These are phyloP conservation scores for Pipa parva DNA, from an alignment of 2,113 vertebrate genomes.

Conservation along the genomic window DNA sequence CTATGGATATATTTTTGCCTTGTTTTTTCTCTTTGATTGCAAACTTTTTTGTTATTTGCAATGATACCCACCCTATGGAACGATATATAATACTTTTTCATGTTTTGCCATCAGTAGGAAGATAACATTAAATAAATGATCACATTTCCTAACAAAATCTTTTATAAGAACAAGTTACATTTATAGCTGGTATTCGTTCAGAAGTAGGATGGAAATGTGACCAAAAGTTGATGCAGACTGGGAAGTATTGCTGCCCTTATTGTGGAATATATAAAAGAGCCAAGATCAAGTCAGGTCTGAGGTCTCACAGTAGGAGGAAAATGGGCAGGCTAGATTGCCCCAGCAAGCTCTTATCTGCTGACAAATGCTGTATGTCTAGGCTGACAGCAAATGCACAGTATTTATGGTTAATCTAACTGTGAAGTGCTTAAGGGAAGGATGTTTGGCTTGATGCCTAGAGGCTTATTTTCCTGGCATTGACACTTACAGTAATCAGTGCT, in stretches of 20 bases:
- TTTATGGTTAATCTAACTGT: slow-evolving; percentile 35
- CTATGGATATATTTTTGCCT: too few species aligned
- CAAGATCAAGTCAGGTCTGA: not conserved
- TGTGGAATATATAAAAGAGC: not conserved
- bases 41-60: too few species aligned
- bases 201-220: too few species aligned
- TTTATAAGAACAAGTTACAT: too few species aligned
- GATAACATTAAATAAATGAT: too few species aligned
- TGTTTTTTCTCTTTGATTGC: too few species aligned
- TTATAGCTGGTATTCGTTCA: too few species aligned
- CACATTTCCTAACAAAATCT: too few species aligned
- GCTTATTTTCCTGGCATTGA: slow-evolving; percentile 21
- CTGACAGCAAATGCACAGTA: slow-evolving; percentile 19
- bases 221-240: too few species aligned
- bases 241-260: not conserved
- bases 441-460: slow-evolving; percentile 29
- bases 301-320: not conserved
- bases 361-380: not conserved
- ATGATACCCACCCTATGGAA: too few species aligned
- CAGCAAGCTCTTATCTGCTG: not conserved
- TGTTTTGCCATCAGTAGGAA: too few species aligned
- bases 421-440: slow-evolving; percentile 22
- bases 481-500: slow-evolving; percentile 29
- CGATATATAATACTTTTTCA: too few species aligned
- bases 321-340: not conserved